Percentiles rank a stretch among this genome's conserved stretches.
phyloP scores from a whole-genome alignment of 2,113 vertebrate species.

The Melanotaenia duboulayi region DNA sequence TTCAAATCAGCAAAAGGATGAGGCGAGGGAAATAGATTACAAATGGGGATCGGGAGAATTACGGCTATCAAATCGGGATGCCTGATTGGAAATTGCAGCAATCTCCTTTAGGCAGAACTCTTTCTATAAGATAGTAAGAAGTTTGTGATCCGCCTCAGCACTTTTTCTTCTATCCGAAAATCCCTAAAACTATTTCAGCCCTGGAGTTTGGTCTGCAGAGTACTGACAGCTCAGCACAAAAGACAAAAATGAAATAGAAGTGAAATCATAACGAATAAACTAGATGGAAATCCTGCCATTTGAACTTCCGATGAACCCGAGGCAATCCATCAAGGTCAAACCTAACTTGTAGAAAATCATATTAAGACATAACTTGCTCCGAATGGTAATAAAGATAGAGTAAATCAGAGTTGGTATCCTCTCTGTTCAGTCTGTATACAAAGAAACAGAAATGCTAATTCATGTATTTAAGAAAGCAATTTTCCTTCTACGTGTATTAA shows the following conservation, averaged over 20 bases:
- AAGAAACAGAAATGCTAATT: conserved; percentile 41
- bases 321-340: conserved; percentile 19
- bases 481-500: neutral
- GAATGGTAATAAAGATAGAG: conserved; percentile 14
- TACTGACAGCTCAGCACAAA: conserved; percentile 69
- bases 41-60: conserved; percentile 48
- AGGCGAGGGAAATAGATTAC: conserved; percentile 65
- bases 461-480: conserved; percentile 26
- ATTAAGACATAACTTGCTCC: conserved; percentile 27
- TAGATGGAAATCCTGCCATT: conserved; percentile 33
- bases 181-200: conserved; percentile 65
- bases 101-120: conserved; percentile 60
- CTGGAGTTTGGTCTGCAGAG: conserved; percentile 39
- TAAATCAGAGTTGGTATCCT: conserved; percentile 24
- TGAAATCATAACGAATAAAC: conserved; percentile 35
- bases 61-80: conserved; percentile 51
- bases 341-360: conserved; percentile 19
- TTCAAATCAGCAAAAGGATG: conserved; percentile 56
- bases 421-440: conserved; percentile 55
- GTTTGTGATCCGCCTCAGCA: conserved; percentile 67
- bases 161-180: conserved; percentile 60
- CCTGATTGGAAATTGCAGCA: conserved; percentile 75
- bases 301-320: conserved; percentile 44
- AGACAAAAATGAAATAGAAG: conserved; percentile 38
- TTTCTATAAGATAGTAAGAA: conserved; percentile 45